phyloP scores from a whole-genome alignment of 2,797 vertebrate genomes.

The Sphenodon punctatus region DNA sequence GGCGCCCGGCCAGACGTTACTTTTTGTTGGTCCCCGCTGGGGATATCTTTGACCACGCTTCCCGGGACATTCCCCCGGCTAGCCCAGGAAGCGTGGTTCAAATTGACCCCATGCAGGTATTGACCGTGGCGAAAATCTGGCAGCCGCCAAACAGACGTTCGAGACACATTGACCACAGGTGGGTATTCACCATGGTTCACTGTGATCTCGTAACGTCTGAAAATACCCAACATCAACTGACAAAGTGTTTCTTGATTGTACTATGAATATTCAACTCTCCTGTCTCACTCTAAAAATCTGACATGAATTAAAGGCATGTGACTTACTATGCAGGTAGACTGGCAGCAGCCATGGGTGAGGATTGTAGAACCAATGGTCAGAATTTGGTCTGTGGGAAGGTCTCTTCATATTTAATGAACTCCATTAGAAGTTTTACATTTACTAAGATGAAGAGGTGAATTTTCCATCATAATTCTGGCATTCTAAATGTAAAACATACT shows the following conservation, averaged over 20 bases:
- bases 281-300: fast-evolving
- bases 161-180: too few species aligned
- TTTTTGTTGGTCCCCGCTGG: too few species aligned
- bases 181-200: too few species aligned
- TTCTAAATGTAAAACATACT: not conserved
- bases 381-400: not conserved
- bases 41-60: too few species aligned
- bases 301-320: too few species aligned
- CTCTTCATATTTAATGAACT: not conserved
- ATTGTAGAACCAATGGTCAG: not conserved
- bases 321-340: not conserved
- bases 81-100: too few species aligned
- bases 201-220: too few species aligned
- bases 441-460: not conserved
- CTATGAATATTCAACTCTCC: fast-evolving
- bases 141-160: too few species aligned
- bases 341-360: fast-evolving
- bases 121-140: too few species aligned
- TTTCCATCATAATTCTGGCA: not conserved
- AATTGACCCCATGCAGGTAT: too few species aligned
- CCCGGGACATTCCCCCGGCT: too few species aligned
- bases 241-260: not conserved
- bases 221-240: fast-evolving
- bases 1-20: too few species aligned
- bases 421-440: not conserved